Percentiles rank a stretch among this genome's conserved stretches.
These are phyloP conservation scores for Hofmannophila pseudospretella DNA, from an alignment of 2,888 invertebrate species.

Conservation along the genomic window DNA sequence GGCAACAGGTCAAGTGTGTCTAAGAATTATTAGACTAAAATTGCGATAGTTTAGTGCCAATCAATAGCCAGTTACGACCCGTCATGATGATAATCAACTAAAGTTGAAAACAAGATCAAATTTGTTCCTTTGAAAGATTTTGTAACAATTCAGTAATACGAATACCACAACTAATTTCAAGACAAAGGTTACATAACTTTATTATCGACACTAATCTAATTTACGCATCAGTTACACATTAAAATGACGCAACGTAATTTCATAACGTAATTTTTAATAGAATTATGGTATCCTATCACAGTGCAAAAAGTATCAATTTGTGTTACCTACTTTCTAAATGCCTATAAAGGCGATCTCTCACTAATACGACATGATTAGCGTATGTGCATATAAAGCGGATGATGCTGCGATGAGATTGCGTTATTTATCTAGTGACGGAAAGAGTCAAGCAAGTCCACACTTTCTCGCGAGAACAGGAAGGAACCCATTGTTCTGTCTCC, in stretches of 20 bases:
- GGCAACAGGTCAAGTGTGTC: conserved; percentile 28
- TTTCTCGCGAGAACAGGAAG: conserved; percentile 39
- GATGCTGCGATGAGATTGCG: conserved; percentile 36
- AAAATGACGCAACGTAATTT: conserved; percentile 5
- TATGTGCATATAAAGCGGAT: conserved; percentile 42
- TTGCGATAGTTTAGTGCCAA: conserved; percentile 1
- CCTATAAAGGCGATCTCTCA: conserved; percentile 10
- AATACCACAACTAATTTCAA: not conserved
- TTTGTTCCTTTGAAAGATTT: too few species aligned
- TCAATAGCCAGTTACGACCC: too few species aligned
- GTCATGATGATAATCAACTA: too few species aligned
- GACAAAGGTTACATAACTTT: not conserved
- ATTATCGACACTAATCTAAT: conserved; percentile 9
- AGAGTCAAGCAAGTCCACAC: conserved; percentile 26
- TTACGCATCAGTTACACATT: conserved; percentile 2
- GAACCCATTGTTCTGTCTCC: conserved; percentile 46
- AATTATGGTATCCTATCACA: not conserved
- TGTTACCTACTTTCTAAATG: conserved; percentile 17
- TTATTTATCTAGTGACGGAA: conserved; percentile 47
- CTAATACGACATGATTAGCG: conserved; percentile 20
- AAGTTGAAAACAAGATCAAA: too few species aligned
- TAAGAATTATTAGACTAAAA: conserved; percentile 9
- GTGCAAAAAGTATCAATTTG: conserved; percentile 8
- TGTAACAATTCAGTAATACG: too few species aligned
- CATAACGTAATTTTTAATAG: conserved; percentile 1